phyloP scores from a whole-genome alignment of 1,140 invertebrate species.

The Drosophila navojoa region DNA sequence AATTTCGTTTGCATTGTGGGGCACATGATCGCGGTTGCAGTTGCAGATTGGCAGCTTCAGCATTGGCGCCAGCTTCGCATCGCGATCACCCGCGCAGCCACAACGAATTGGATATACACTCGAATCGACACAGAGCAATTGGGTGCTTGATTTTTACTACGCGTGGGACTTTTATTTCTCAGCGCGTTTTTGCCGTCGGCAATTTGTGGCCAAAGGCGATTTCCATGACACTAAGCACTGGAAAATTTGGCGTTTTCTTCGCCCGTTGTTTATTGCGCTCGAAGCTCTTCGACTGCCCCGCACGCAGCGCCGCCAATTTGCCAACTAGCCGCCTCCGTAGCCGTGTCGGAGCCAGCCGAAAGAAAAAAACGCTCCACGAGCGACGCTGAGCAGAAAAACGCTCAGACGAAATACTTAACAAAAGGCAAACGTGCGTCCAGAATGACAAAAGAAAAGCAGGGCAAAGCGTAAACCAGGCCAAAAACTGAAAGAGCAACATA shows the following conservation, averaged over 20 bases:
- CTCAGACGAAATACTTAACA: constrained; percentile 48
- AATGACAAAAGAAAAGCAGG: constrained; percentile 27
- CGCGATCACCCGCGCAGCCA: constrained; percentile 29
- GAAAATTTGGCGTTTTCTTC: constrained; percentile 10
- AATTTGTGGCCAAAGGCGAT: constrained; percentile 19
- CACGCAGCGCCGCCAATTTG: constrained; percentile 43
- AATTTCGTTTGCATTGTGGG: constrained; percentile 70
- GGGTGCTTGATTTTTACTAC: not conserved
- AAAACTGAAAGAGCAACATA: constrained; percentile 24
- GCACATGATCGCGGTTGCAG: constrained; percentile 71
- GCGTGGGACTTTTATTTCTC: not conserved
- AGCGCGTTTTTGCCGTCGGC: constrained; percentile 37
- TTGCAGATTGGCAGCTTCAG: constrained; percentile 38
- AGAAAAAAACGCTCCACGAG: constrained; percentile 34
- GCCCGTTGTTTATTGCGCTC: constrained; percentile 12
- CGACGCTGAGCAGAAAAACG: constrained; percentile 28
- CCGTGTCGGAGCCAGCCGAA: constrained; percentile 15
- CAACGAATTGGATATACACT: not conserved
- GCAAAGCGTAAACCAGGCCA: constrained; percentile 6
- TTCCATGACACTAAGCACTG: constrained; percentile 35
- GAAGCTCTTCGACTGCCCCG: constrained; percentile 24
- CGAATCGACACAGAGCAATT: not conserved
- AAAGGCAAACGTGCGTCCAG: constrained; percentile 25
- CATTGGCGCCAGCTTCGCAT: constrained; percentile 42
- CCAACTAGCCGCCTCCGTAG: constrained; percentile 32